These are phyloP conservation scores for Caenorhabditis japonica DNA, from an alignment of 2,888 invertebrate species.

Conservation along the genomic window DNA sequence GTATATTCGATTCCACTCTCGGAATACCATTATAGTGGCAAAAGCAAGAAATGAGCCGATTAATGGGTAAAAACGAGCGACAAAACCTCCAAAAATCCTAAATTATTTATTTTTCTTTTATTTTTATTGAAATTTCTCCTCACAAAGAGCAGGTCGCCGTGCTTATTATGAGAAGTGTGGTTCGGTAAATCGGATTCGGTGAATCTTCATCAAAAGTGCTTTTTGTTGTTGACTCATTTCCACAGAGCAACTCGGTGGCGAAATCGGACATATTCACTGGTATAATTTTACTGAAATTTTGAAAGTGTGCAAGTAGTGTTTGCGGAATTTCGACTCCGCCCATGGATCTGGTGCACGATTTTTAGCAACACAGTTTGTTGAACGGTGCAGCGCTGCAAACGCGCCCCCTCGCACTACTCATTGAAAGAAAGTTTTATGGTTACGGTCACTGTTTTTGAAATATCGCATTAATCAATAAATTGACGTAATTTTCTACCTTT, in stretches of 20 bases:
- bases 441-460: no score
- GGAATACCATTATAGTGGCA: constrained; percentile 2
- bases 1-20: constrained; percentile 45
- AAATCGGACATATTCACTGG: constrained; percentile 30
- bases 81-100: constrained; percentile 3
- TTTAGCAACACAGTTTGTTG: no score
- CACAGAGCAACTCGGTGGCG: constrained; percentile 19
- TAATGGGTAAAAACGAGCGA: constrained; percentile 6
- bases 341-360: no score
- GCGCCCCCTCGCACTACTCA: no score
- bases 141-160: constrained; percentile 10
- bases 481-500: no score
- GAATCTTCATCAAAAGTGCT: constrained; percentile 12
- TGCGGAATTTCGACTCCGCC: no score
- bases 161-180: constrained; percentile 6
- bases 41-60: constrained; percentile 18
- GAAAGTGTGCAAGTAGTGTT: no score
- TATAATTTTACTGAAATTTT: constrained; percentile 18
- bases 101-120: no score
- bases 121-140: neutral
- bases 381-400: no score
- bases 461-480: no score
- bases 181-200: constrained; percentile 15
- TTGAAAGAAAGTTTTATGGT: no score
- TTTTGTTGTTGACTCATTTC: constrained; percentile 11